Evolutionary conservation across 2,113 vertebrate species (phyloP), one percentile per base, ranked within the genome.

Genomic region (Pycnonotus jocosus): DNA sequence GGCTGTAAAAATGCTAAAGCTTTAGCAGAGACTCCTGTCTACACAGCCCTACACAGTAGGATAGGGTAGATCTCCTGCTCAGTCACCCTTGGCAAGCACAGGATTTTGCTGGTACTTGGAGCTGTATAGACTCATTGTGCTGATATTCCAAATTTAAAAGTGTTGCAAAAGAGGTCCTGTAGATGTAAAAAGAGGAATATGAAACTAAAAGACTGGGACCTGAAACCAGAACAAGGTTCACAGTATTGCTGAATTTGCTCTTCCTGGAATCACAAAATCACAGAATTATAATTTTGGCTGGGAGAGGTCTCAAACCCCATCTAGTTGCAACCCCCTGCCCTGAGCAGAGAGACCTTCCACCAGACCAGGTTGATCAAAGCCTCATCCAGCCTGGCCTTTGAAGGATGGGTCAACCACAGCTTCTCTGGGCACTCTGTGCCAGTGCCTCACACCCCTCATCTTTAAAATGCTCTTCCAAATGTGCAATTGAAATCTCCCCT

Each of bases 381-480:
- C 25, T 5, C 5, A 4, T 38, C 68, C 27, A 38, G 3, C 27
- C 19, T 38, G 35, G 27, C 35, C 27, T 23, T 83, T 28, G n/a
- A 14, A 38, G 14, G 6, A 45, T 54, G 58, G 10, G 3, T 4
- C 14, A 70, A 2, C 3, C 47, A 48, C n/a, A 6, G 45, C 24
- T 48, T 35, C 24, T 15, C 27, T 51, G 68, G 47, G 47, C 14
- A 70, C 38, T 3, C 69, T 54, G 15, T 54, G 50, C 35, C 68
- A 38, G 19, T 30, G 19, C 15, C 27, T 37, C n/a, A 27, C 16
- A 12, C 10, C 7, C 16, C 22, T 62, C 57, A 40, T 50, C 45
- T 7, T 9, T n/a, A 7, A 51, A 62, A 40, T 12, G 21, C 0
- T 2, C 17, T 27, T 2, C 3, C 30, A 27, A n/a, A 62, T 51